phyloP scores from a whole-genome alignment of 2,888 invertebrate genomes.

The Apamea monoglypha region DNA sequence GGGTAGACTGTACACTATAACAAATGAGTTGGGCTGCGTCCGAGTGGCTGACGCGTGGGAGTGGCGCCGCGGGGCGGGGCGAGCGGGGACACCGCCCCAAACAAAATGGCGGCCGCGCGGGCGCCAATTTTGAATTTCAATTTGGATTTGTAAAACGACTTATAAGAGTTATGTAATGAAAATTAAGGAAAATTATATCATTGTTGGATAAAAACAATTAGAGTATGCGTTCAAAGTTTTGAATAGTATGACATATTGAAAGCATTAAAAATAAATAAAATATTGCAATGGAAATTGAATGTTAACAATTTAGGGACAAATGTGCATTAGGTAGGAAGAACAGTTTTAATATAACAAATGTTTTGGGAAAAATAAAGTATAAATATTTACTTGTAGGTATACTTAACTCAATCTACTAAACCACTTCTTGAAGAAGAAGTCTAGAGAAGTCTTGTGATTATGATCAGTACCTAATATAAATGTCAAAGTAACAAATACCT shows the following conservation, averaged over 20 bases:
- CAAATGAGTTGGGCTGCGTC: conserved; percentile 90
- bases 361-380: neutral
- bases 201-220: neutral
- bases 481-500: neutral
- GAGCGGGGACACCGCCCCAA: conserved; percentile 89
- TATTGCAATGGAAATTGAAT: neutral
- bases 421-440: too few species aligned
- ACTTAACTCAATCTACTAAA: too few species aligned
- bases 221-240: neutral
- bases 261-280: neutral
- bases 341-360: neutral
- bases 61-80: conserved; percentile 89
- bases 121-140: conserved; percentile 90
- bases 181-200: neutral
- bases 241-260: neutral
- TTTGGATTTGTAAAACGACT: conserved; percentile 57
- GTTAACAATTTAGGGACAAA: neutral
- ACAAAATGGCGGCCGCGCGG: conserved; percentile 90
- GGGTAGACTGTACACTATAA: conserved; percentile 85
- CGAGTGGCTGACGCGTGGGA: conserved; percentile 86
- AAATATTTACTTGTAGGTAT: neutral
- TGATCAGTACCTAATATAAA: neutral
- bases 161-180: conserved; percentile 22
- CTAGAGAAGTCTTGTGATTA: neutral
- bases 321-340: neutral